Conservation (phyloP, 2,797 vertebrate genomes). For the Mormyrops attenuatus region DNA sequence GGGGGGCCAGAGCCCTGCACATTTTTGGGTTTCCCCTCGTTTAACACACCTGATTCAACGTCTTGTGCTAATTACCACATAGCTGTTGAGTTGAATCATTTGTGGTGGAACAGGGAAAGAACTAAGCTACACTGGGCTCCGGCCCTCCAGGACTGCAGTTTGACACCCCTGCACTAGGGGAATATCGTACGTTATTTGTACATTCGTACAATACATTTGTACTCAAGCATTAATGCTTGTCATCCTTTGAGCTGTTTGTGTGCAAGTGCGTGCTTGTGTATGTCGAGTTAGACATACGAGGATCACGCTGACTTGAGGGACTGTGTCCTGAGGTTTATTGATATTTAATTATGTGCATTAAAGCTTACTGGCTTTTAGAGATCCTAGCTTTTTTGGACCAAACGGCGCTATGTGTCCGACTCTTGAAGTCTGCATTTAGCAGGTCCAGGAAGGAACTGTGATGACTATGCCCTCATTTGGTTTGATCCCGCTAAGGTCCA, state of each 20-base stretch:
- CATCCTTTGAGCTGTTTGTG: not conserved
- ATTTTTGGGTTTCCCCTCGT: no score
- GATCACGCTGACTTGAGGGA: not conserved
- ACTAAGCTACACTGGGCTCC: no score
- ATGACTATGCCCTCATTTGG: not conserved
- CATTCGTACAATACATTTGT: not conserved
- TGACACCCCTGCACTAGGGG: no score
- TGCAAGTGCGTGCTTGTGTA: not conserved
- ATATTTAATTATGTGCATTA: not conserved
- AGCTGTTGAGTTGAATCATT: no score
- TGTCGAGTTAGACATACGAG: not conserved
- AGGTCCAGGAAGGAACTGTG: not conserved
- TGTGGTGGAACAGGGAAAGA: no score
- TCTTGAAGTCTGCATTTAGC: not conserved
- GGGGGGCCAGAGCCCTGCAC: no score
- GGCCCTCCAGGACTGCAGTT: no score
- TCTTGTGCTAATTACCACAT: no score
- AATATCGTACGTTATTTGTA: not conserved
- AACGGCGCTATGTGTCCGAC: not conserved
- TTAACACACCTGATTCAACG: no score
- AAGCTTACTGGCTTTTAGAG: not conserved
- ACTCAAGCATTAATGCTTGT: not conserved
- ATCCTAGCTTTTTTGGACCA: not conserved
- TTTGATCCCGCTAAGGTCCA: constrained; percentile 1
- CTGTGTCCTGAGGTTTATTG: not conserved